Evolutionary conservation across 2,797 vertebrate genomes (phyloP).

Genomic region (Neopelma chrysocephalum): DNA sequence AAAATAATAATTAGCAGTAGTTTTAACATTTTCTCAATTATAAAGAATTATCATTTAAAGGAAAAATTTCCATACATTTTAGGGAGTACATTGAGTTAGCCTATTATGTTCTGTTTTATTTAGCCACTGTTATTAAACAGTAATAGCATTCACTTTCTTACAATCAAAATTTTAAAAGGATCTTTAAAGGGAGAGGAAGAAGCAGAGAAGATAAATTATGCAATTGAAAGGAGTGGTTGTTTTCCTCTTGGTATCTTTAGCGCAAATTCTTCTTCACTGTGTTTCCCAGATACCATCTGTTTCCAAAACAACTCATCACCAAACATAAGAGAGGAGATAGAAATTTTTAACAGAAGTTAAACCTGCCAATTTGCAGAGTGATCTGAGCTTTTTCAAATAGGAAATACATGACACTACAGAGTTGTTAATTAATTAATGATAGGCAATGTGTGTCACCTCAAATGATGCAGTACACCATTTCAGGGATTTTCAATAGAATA

Average conservation of each 20-base stretch:
- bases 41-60: slow-evolving; percentile 26
- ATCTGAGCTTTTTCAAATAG: neutral
- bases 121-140: neutral
- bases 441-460: neutral
- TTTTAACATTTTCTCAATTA: slow-evolving; percentile 26
- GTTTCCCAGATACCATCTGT: slow-evolving; percentile 36
- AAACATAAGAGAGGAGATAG: neutral
- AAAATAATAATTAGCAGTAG: slow-evolving; percentile 9
- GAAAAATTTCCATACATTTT: slow-evolving; percentile 13
- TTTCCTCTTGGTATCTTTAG: slow-evolving; percentile 23
- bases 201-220: slow-evolving; percentile 12
- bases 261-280: neutral
- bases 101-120: slow-evolving; percentile 7
- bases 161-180: slow-evolving; percentile 26
- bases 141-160: slow-evolving; percentile 8
- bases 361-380: neutral
- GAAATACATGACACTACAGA: neutral
- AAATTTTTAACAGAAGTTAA: neutral
- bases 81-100: neutral
- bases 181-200: neutral
- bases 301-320: slow-evolving; percentile 16
- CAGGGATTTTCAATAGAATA: neutral
- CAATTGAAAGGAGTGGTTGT: neutral
- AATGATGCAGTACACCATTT: neutral
- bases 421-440: slow-evolving; percentile 13